Base-by-base conservation (phyloP, 2,797 vertebrate genomes). In the Syngnathus rostellatus region DNA sequence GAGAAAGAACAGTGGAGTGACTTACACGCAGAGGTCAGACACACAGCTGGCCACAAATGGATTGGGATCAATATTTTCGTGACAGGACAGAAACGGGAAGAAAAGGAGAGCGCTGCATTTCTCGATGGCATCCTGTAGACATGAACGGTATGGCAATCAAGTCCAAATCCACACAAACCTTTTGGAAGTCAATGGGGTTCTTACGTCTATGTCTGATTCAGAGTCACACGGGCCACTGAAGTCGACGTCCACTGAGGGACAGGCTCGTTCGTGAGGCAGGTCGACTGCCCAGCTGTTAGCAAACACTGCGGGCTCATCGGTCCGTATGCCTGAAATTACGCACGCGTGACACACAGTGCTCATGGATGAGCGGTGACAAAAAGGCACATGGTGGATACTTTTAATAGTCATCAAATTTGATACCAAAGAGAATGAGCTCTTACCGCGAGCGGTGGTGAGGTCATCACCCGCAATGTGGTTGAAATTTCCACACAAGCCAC, bases 11-110 rank as follows among this genome's bases (percentile, higher is more conserved):
- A 21, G 60, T 62, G 40, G 14, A 55, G 2, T 38, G 23, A 94
- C 95, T 96, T 94, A 98, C 97, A 94, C 90, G 89, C 97, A 99
- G 64, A 98, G 93, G 83, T 99, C 96, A 72, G 96, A 96, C 75
- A 98, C 92, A 80, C 97, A 99, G 87, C 97, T 94, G 81, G 96
- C 95, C 80, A 99, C 95, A 79, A 96, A 99, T 40, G 96, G 94
- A 83, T 98, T 97, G 0, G 97, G 96, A 79, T 99, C 95, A 68
- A 99, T 96, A 79, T 95, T 95, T 84, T 96, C 94, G 77, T 98
- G 97, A 81, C 97, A 99, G 81, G 96, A 97, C 84, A 99, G 82
- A 80, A 98, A 98, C 58, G 96, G 96, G 77, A 99, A 98, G 80
- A 98, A 96, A 73, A 98, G 86, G 66, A 99, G 86, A 65, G 96